These are phyloP conservation scores for Drosophila hydei DNA, from an alignment of 1,140 invertebrate genomes.

Conservation along the genomic window DNA sequence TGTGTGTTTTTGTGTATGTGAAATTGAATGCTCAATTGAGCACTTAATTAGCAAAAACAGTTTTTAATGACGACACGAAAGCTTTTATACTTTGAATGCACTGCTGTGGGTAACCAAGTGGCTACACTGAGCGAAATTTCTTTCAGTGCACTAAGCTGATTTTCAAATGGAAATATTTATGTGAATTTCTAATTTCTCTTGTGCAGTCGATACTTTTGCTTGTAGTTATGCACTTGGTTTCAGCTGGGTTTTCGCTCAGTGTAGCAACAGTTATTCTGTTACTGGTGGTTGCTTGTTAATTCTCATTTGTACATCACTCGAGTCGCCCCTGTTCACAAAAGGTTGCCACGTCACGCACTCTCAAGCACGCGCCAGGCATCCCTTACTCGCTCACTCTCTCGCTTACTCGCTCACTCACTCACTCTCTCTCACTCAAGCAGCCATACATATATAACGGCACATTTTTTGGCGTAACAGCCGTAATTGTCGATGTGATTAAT, in stretches of 20 bases:
- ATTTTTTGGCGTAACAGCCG: slow-evolving; percentile 51
- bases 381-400: slow-evolving; percentile 23
- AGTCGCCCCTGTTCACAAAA: slow-evolving; percentile 36
- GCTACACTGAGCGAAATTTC: slow-evolving; percentile 40
- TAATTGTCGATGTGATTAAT: slow-evolving; percentile 83
- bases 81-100: slow-evolving; percentile 70
- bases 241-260: slow-evolving; percentile 23
- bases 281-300: slow-evolving; percentile 68
- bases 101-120: slow-evolving; percentile 42
- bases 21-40: slow-evolving; percentile 83
- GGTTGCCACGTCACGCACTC: slow-evolving; percentile 58
- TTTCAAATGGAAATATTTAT: too few relatives aligned
- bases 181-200: too few relatives aligned
- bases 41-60: slow-evolving; percentile 83
- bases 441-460: slow-evolving; percentile 9
- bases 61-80: slow-evolving; percentile 83
- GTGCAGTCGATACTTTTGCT: too few relatives aligned
- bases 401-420: slow-evolving; percentile 24
- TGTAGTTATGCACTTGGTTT: too few relatives aligned
- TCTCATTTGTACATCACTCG: slow-evolving; percentile 52
- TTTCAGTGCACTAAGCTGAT: neutral
- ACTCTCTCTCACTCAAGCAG: slow-evolving; percentile 21
- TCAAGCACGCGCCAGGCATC: slow-evolving; percentile 62
- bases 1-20: slow-evolving; percentile 51
- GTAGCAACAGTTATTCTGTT: slow-evolving; percentile 15